Evolutionary conservation across 2,797 vertebrate species (phyloP).

Genomic region (Buceros bicornis): DNA sequence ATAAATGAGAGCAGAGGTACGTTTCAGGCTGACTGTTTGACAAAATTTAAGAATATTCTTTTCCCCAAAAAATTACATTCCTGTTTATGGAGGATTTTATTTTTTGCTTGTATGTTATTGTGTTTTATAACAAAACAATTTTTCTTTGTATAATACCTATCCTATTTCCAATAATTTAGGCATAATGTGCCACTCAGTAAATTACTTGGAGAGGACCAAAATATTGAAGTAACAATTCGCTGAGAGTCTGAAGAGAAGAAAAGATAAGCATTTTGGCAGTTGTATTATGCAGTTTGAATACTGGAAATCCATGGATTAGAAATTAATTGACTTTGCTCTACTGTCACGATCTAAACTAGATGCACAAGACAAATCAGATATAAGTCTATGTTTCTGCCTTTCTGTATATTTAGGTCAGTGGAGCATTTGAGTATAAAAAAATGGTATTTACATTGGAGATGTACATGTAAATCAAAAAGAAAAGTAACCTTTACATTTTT

Average conservation of each 20-base stretch:
- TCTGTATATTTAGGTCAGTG: neutral
- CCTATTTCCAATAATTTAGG: neutral
- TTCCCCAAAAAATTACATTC: accelerated
- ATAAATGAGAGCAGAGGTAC: neutral
- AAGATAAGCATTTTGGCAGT: neutral
- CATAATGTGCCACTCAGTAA: neutral
- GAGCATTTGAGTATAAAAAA: neutral
- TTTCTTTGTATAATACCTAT: neutral
- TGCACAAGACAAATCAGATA: neutral
- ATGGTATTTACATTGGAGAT: neutral
- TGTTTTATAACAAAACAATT: neutral
- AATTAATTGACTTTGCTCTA: neutral
- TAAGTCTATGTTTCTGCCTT: neutral
- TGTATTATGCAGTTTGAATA: neutral
- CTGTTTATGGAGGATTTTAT: neutral
- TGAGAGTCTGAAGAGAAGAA: neutral
- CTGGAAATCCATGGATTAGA: neutral
- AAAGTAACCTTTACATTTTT: neutral
- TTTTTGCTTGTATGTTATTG: neutral
- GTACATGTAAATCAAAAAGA: neutral
- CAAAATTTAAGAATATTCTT: neutral
- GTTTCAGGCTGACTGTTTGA: neutral
- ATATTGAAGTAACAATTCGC: neutral
- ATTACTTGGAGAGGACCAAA: neutral
- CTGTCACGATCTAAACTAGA: neutral